Base-by-base conservation (phyloP, 2,113 vertebrate genomes). In the Prietella phreatophila region DNA sequence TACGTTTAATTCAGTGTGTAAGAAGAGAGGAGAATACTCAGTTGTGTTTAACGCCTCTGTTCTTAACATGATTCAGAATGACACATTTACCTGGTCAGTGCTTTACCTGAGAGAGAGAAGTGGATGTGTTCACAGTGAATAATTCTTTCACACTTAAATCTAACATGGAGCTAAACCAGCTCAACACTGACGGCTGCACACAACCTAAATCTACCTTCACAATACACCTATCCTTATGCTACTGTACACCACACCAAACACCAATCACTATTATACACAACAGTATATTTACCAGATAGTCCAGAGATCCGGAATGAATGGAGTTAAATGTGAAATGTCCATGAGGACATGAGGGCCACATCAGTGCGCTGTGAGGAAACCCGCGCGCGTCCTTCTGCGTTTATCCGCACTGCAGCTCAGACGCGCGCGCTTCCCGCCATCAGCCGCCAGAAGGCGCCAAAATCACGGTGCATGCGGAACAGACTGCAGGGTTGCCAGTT, bases 331-430 rank as follows among this genome's bases (percentile, higher is more conserved):
- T 22, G 4, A 42, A 15, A 33, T 53, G 60, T 83, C 5, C 0
- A 30, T 69, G 53, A 47, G 53, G 50, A 36, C 36, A 36, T 76
- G 61, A 84, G 33, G 22, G 80, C 30, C 80, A 56, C 58, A 63
- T 53, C 11, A 17, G 22, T 17, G 61, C 9, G 19, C 33, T 82
- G 25, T 47, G 25, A 56, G 65, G 50, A 4, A 82, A 14, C 6
- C 33, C 58, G 61, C 89, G 85, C 58, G 61, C 89, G 82, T 86
- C 87, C 88, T 84, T 87, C 82, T 79, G 71, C 89, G 92, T 93
- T 95, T 95, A 93, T 95, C 94, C 95, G 95, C 95, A 96, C 93
- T 96, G 95, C 95, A 96, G 95, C 92, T 75, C 93, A 81, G 65
- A 2, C 33, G 56, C 56, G 17, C 53, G 80, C 56, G 80, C 33